Conservation (phyloP, 1,140 invertebrate species). For the Calliphora vicina region DNA sequence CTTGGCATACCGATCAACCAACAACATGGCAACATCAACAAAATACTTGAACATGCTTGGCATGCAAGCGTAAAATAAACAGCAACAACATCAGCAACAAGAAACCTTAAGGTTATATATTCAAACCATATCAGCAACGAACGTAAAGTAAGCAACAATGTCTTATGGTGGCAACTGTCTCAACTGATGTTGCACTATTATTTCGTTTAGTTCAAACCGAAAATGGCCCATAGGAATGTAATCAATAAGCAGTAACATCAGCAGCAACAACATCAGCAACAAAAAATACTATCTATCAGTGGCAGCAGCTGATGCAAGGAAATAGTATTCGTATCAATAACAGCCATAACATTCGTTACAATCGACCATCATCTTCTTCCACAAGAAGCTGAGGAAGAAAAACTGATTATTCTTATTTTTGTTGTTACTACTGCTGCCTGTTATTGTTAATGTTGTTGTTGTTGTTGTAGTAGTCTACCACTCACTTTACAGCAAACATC, state of each 20-base stretch:
- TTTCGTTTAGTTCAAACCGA: neutral
- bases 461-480: neutral
- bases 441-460: neutral
- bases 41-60: conserved; percentile 19
- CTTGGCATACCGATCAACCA: neutral
- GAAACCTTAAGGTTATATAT: neutral
- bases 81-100: conserved; percentile 19
- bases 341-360: neutral
- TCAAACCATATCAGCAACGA: conserved; percentile 13
- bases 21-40: neutral
- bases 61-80: conserved; percentile 31
- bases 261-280: neutral
- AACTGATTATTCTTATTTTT: neutral
- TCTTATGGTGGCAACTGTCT: conserved; percentile 31
- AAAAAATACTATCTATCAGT: neutral
- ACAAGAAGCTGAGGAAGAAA: neutral
- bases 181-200: conserved; percentile 13
- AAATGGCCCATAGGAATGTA: conserved; percentile 37
- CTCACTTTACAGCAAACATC: conserved; percentile 10
- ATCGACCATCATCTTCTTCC: neutral
- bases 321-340: neutral
- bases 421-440: neutral
- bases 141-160: conserved; percentile 6
- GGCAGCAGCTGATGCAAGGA: neutral
- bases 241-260: conserved; percentile 37